Evolutionary conservation across 2,888 invertebrate species (phyloP), one percentile per base, ranked within the genome.

Genomic region (Acheta domesticus): DNA sequence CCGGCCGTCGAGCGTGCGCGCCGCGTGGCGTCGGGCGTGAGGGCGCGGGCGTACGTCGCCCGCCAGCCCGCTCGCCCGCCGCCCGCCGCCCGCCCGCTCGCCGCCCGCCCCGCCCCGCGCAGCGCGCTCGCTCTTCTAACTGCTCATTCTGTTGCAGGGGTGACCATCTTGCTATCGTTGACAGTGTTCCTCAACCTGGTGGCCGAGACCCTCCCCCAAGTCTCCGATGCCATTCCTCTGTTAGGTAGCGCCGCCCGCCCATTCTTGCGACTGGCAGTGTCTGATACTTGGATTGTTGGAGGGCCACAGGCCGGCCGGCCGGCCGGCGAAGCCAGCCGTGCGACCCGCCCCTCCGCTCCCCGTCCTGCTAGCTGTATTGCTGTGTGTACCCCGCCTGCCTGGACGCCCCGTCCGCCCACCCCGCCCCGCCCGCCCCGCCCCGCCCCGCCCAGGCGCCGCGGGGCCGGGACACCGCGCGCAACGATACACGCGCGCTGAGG

Each of bases 121-220:
- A 14, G 48, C 21, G 36, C 77, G 77, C 48, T 23, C 21, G 78
- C 49, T 73, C 73, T 23, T 21, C 78, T 81, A 81, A 81, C 79
- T 79, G 82, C 79, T 82, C 78, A 79, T 83, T 87, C 86, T 88
- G 82, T 90, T 92, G 88, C 94, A 96, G 96, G 96, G 91, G 96
- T 97, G 90, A 96, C 96, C 89, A 96, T 96, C 89, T 93, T 96
- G 89, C 93, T 98, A 89, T 97, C 97, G 89, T 93, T 97, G 92
- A 97, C 96, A 90, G 97, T 97, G 89, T 97, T 97, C 92, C 93
- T 97, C 90, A 96, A 97, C 91, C 94, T 97, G 91, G 96, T 98
- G 87, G 96, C 96, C 85, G 97, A 97, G 92, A 96, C 96, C 89
- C 94, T 97, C 93, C 97, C 96, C 81, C 88, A 88, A 83, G 91